phyloP scores from a whole-genome alignment of 2,797 vertebrate genomes.

The Helostoma temminkii region DNA sequence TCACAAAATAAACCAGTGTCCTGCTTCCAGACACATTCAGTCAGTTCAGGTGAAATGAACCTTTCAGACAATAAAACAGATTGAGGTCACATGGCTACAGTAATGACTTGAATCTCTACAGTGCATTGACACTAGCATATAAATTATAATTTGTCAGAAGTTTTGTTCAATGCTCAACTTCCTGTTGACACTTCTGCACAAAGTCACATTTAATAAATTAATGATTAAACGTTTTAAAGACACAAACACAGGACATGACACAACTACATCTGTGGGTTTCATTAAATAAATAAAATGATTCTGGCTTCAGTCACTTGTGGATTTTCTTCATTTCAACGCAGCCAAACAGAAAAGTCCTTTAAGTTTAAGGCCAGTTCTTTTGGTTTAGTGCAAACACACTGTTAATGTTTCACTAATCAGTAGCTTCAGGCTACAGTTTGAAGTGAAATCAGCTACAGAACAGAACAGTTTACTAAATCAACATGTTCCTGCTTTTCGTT shows the following conservation, averaged over 20 bases:
- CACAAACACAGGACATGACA: neutral
- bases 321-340: too few relatives aligned
- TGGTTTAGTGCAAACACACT: too few relatives aligned
- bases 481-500: too few relatives aligned
- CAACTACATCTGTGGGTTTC: neutral
- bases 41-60: neutral
- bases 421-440: too few relatives aligned
- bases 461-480: neutral
- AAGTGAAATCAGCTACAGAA: too few relatives aligned
- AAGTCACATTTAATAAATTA: neutral
- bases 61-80: neutral
- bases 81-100: neutral
- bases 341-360: too few relatives aligned
- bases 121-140: too few relatives aligned
- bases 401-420: too few relatives aligned
- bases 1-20: constrained; percentile 1
- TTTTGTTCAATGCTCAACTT: neutral
- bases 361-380: too few relatives aligned
- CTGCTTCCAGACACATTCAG: neutral
- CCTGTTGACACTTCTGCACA: neutral
- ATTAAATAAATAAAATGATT: neutral
- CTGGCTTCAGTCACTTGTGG: too few relatives aligned
- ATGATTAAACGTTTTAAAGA: neutral
- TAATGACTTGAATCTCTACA: neutral
- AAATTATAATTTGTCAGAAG: too few relatives aligned